Evolutionary conservation across 2,113 vertebrate genomes (phyloP), one percentile per base, ranked within the genome.

Genomic region (Leptosomus discolor): DNA sequence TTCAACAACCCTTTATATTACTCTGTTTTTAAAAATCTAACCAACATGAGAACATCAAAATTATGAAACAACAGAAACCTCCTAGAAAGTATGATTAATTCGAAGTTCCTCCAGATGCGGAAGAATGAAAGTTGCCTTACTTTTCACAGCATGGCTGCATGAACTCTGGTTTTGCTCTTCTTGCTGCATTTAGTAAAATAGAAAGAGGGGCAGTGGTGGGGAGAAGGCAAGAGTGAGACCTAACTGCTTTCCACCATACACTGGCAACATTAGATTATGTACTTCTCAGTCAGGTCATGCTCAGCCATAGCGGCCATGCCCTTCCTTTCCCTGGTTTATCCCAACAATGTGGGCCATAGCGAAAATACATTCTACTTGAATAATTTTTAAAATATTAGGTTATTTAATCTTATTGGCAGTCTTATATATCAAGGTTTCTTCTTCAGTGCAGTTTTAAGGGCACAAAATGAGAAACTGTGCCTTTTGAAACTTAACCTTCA

Each of bases 341-440:
- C 50, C 11, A 45, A 75, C 29, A 69, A 6, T 37, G 20, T 32
- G 27, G 36, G 36, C n/a, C 41, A n/a, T 56, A 50, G 18, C 2
- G 3, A 90, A 69, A 54, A 64, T 56, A 58, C 65, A 54, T 61
- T 56, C 12, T 51, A 27, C 37, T 56, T 63, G 30, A 67, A 75
- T 54, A 16, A 41, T 69, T 70, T 57, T 39, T n/a, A 23, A 85
- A 65, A 39, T 51, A 60, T 12, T 67, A 22, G 10, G 74, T 88
- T 88, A 80, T n/a, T 87, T 61, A n/a, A 37, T 93, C 60, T 69
- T 41, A 17, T 67, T 86, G 51, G 36, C 48, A 93, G 41, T 46
- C 85, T 95, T 71, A 89, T 94, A 95, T 90, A 92, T 73, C 93
- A 95, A 88, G 80, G 37, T 48, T 95, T 61, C 37, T 73, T 46